Evolutionary conservation across 1,140 invertebrate genomes (phyloP), one percentile per base, ranked within the genome.

Genomic region (Brachionus rotundiformis): DNA sequence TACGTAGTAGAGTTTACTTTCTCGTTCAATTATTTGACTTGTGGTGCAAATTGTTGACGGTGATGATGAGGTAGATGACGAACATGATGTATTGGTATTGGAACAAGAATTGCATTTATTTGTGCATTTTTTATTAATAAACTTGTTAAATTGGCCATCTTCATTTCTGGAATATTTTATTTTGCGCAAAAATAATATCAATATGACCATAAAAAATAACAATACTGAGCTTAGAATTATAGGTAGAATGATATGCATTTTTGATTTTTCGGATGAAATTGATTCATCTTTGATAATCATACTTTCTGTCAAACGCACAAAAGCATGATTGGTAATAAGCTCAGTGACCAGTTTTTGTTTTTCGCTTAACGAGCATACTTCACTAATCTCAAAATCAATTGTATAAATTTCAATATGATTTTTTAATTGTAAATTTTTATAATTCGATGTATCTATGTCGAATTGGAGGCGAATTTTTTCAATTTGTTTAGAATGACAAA

Each of bases 1-100:
- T n/a, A 65, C 47, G 36, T 81, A 81, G 47, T 79, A 79, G 8
- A 79, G 33, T 27, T 79, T 79, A 23, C 76, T 79, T 59, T 79
- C 59, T 59, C 76, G 19, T 11, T 79, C 76, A 39, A 79, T 79
- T 59, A 79, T 79, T 63, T 79, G 76, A 79, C 76, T 79, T 2
- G 76, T 63, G 25, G 76, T 79, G 23, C 76, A 79, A 31, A 63
- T 79, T 16, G 76, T 79, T 19, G 76, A 79, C 8, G 76, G 76
- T 3, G 76, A 59, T 1, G 76, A 79, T 33, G 76, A 29, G 11
- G 76, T 59, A 1, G 76, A 79, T 16, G 76, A 79, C 0, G 76
- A 79, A 59, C 31, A 79, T 63, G 76, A 79, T 10, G 76, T 59
- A 11, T 79, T 79, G 5, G 29, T 63, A 59, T 49, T 73, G 2